Conservation (phyloP, 1,140 invertebrate species). For the Temnothorax nylanderi region DNA sequence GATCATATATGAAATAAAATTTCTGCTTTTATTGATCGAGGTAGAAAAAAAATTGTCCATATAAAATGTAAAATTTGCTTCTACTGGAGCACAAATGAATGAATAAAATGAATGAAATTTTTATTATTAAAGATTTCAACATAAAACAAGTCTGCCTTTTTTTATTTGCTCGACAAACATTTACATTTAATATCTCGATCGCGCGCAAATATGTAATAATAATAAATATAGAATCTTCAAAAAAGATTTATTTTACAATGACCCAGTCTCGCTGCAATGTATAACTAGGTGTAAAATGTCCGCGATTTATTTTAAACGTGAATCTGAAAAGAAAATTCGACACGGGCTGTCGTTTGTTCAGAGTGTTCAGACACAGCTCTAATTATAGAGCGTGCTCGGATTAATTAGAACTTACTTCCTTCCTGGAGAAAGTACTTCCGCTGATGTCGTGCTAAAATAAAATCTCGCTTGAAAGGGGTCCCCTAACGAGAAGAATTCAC, state of each 20-base stretch:
- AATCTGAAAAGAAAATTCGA: constrained; percentile 35
- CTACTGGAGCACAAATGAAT: neutral
- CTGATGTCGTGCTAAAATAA: constrained; percentile 43
- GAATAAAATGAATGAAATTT: neutral
- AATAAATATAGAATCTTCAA: neutral
- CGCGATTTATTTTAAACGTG: neutral
- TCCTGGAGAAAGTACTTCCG: constrained; percentile 10
- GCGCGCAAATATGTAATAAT: constrained; percentile 11
- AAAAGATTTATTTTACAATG: neutral
- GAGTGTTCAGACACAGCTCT: constrained; percentile 48
- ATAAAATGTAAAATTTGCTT: neutral
- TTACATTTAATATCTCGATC: constrained; percentile 38
- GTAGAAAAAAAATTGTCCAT: neutral
- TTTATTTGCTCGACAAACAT: constrained; percentile 15
- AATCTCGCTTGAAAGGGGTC: neutral
- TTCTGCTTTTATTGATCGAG: neutral
- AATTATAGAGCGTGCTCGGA: constrained; percentile 66
- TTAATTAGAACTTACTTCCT: constrained; percentile 72
- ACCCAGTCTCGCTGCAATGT: neutral
- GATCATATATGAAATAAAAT: neutral
- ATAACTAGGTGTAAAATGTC: constrained; percentile 2
- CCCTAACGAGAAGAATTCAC: constrained; percentile 25
- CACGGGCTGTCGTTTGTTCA: constrained; percentile 43
- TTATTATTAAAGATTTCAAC: constrained; percentile 31
- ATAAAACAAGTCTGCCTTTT: constrained; percentile 1